Percentiles rank a stretch among this genome's conserved stretches.
These are phyloP conservation scores for Drosophila melanogaster DNA, from an alignment of 1,140 invertebrate genomes.

Conservation along the genomic window Release_6_plus_ISO1_MT NT_033779.5:14765001-14765500, in stretches of 20 bases:
- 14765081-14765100: background rate
- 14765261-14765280: constrained; percentile 58
- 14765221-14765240: constrained; percentile 17
- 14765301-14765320: constrained; percentile 56
- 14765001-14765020: constrained; percentile 26
- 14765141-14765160: constrained; percentile 74
- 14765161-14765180: constrained; percentile 81
- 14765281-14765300: constrained; percentile 19
- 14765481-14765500: too few species aligned
- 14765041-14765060: constrained; percentile 18
- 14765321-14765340: constrained; percentile 81
- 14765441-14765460: constrained; percentile 63
- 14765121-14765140: constrained; percentile 45
- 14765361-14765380: constrained; percentile 19
- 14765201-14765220: constrained; percentile 56
- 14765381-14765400: constrained; percentile 52
- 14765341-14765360: constrained; percentile 55
- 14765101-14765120: constrained; percentile 9
- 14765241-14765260: constrained; percentile 73
- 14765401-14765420: constrained; percentile 18
- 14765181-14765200: constrained; percentile 76
- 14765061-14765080: constrained; percentile 26
- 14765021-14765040: constrained; percentile 14
- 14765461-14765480: constrained; percentile 81
- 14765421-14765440: constrained; percentile 33